Evolutionary conservation across 2,113 vertebrate genomes (phyloP), one percentile per base, ranked within the genome.

Genomic region (Gobio gobio): DNA sequence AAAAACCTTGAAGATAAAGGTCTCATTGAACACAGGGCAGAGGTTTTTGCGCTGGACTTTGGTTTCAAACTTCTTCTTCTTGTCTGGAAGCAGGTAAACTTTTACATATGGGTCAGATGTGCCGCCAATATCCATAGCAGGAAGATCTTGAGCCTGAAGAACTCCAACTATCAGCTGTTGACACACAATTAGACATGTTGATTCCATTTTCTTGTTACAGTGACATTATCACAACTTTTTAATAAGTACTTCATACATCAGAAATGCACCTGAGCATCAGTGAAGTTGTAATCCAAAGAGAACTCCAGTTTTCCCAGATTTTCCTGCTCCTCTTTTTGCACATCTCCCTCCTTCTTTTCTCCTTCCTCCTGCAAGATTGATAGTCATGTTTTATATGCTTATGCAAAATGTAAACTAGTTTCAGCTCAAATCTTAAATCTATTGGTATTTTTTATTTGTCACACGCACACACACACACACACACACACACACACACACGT

Each of bases 11-110:
- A 97, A 97, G 47, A 95, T 93, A 78, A 97, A 97, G 0, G 94
- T 96, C 92, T 97, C 96, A 36, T 95, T 97, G 89, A 97, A 97
- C 45, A 95, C 95, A 0, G 97, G 97, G 85, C 95, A 96, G 83
- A 97, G 92, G 10, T 97, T 97, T 92, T 97, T 97, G 91, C 96
- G 95, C 29, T 97, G 96, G 76, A 97, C 96, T 89, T 97, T 97
- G 83, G 97, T 97, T 92, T 97, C 97, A 0, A 95, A 93, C 85
- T 97, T 96, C 89, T 97, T 96, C 91, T 96, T 96, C 89, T 97
- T 97, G 92, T 97, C 97, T 3, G 96, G 96, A 22, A 97, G 89
- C 87, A 97, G 90, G 92, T 95, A 97, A 18, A 97, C 95, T 86
- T 96, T 96, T 75, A 97, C 97, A 0, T 97, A 97, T 33, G 97